Evolutionary conservation across 64 coral and sea anemone species (phyloP).

Genomic region (Cladopsammia gracilis): DNA sequence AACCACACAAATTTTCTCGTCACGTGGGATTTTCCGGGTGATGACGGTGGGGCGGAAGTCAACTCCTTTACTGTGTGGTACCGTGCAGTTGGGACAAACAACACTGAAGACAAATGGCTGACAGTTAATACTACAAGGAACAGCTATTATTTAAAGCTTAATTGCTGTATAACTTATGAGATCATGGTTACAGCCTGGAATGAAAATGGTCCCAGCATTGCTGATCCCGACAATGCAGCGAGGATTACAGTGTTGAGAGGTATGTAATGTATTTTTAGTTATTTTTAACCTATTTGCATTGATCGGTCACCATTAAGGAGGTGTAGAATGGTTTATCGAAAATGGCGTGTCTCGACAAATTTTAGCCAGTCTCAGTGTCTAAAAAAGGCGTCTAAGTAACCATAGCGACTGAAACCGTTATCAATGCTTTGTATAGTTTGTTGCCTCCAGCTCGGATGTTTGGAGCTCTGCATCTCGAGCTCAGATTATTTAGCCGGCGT

Average conservation of each 20-base stretch:
- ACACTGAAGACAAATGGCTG: neutral
- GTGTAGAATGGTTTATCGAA: too few species aligned
- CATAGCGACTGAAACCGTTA: too few species aligned
- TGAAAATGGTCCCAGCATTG: neutral
- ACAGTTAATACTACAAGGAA: neutral
- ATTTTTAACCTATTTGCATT: too few species aligned
- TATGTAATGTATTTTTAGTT: neutral
- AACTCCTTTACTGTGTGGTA: conserved; percentile 12
- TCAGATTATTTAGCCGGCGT: too few species aligned
- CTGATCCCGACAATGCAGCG: conserved; percentile 3
- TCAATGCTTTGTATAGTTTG: too few species aligned
- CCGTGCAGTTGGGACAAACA: neutral
- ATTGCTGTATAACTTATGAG: conserved; percentile 13
- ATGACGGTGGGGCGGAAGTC: neutral
- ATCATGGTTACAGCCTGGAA: conserved; percentile 40
- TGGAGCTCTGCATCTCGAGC: too few species aligned
- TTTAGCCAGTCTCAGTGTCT: too few species aligned
- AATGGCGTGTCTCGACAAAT: too few species aligned
- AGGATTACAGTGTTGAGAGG: conserved; percentile 7
- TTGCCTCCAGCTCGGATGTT: too few species aligned
- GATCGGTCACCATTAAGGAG: too few species aligned
- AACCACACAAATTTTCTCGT: neutral
- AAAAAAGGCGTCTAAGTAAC: too few species aligned
- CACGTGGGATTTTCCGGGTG: neutral
- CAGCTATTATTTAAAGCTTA: neutral